Evolutionary conservation across 2,797 vertebrate species (phyloP).

Genomic region (Orientallactaga sibirica): DNA sequence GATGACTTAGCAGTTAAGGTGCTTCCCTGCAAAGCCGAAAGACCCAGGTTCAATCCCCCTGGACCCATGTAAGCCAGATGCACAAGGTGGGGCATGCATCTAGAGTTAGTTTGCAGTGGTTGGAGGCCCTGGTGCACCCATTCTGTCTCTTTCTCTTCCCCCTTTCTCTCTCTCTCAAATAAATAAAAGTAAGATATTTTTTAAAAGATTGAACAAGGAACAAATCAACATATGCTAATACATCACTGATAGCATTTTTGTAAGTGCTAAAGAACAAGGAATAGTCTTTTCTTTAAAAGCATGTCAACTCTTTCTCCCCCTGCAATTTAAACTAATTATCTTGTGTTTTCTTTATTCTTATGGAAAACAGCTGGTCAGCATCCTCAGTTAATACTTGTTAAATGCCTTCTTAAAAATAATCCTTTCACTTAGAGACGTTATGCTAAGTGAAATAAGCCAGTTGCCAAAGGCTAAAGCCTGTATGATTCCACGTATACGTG

Average conservation of each 20-base stretch:
- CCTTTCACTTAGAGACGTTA: conserved; percentile 46
- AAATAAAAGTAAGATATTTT: not conserved
- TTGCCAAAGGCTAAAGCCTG: not conserved
- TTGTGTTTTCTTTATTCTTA: conserved; percentile 71
- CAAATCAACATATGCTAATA: not conserved
- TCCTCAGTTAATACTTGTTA: conserved; percentile 50
- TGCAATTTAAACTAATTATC: conserved; percentile 60
- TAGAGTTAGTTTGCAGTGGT: no score
- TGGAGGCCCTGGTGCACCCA: no score
- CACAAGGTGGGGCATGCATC: no score
- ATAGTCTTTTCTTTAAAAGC: not conserved
- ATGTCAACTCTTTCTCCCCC: conserved; percentile 45
- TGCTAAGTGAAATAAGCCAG: conserved; percentile 27
- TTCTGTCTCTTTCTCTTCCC: no score
- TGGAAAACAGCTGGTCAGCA: conserved; percentile 69
- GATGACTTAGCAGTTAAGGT: no score
- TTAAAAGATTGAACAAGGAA: conserved; percentile 48
- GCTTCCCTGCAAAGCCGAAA: no score
- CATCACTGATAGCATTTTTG: not conserved
- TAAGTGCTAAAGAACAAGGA: conserved; percentile 20
- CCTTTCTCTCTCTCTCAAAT: no score
- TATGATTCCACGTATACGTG: not conserved
- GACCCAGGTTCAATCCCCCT: no score
- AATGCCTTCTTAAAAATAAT: conserved; percentile 54
- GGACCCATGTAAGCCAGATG: no score